A percentile compares a stretch with the other conserved stretches of the same genome.
Conservation (phyloP, 2,797 vertebrate genomes). For the Leptoclinus maculatus region DNA sequence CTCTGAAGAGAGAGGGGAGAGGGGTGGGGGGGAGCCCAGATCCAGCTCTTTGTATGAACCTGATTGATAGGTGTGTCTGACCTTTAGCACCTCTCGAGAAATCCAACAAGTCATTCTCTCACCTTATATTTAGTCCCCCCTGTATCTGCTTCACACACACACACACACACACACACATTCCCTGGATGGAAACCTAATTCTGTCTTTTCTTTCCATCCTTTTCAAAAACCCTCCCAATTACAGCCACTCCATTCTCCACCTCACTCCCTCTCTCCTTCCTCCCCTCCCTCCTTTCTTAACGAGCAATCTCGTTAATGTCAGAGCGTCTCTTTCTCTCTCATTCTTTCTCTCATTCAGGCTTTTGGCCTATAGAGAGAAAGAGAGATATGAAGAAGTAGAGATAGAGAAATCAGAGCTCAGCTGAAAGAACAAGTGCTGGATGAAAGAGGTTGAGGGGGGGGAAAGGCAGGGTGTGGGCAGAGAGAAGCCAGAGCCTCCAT, state of each 20-base stretch:
- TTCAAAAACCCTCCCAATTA: constrained; percentile 86
- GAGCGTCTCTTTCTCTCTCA: constrained; percentile 57
- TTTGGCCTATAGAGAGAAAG: constrained; percentile 49
- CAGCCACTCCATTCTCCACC: constrained; percentile 79
- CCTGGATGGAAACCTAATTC: constrained; percentile 82
- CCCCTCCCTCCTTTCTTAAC: constrained; percentile 74
- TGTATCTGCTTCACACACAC: constrained; percentile 36
- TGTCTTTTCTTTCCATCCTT: constrained; percentile 81
- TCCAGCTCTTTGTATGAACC: constrained; percentile 54
- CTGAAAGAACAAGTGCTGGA: constrained; percentile 66
- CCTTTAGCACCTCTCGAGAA: constrained; percentile 74
- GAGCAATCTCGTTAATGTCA: constrained; percentile 82
- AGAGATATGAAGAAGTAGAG: constrained; percentile 51
- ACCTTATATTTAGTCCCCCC: constrained; percentile 68
- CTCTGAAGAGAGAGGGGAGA: constrained; percentile 17
- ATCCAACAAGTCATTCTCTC: constrained; percentile 77
- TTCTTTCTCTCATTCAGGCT: constrained; percentile 69
- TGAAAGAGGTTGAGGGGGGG: constrained; percentile 54
- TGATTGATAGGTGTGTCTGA: constrained; percentile 78
- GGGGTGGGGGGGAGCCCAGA: not conserved
- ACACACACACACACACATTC: constrained; percentile 49
- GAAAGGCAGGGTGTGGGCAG: constrained; percentile 44
- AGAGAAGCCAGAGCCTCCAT: constrained; percentile 47
- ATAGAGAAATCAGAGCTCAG: constrained; percentile 67
- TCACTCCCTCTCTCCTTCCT: constrained; percentile 51